These are phyloP conservation scores for Lucilia cuprina DNA, from an alignment of 1,140 invertebrate genomes.

Conservation along the genomic window DNA sequence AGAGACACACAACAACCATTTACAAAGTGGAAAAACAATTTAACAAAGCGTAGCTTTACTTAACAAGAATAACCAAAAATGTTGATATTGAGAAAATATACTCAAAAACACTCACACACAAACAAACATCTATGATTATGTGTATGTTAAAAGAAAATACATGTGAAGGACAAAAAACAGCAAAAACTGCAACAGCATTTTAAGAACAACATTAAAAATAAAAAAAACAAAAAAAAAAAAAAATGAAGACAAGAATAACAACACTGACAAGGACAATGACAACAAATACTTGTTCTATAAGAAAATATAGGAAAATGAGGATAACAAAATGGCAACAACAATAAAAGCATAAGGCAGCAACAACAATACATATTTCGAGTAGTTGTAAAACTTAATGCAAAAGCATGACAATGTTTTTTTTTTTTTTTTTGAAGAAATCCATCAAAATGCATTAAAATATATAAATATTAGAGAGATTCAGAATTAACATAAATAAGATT, in stretches of 20 bases:
- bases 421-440: constrained; percentile 13
- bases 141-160: not conserved
- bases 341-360: not conserved
- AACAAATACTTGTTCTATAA: not conserved
- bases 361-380: not conserved
- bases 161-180: not conserved
- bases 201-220: no score
- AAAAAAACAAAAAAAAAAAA: no score
- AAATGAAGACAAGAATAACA: not conserved
- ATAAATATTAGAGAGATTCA: not conserved
- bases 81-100: constrained; percentile 4
- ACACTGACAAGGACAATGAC: not conserved
- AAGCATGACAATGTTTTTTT: constrained; percentile 4
- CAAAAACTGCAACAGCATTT: not conserved
- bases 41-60: constrained; percentile 22
- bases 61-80: constrained; percentile 12
- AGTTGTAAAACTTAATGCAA: not conserved
- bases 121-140: not conserved
- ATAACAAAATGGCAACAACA: not conserved
- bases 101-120: not conserved
- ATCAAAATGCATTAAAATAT: not conserved
- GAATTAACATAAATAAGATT: no score
- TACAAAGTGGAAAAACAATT: constrained; percentile 7
- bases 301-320: not conserved
- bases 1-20: not conserved